Conservation (phyloP, 2,888 invertebrate genomes). For the Sarcophaga caerulescens region DNA sequence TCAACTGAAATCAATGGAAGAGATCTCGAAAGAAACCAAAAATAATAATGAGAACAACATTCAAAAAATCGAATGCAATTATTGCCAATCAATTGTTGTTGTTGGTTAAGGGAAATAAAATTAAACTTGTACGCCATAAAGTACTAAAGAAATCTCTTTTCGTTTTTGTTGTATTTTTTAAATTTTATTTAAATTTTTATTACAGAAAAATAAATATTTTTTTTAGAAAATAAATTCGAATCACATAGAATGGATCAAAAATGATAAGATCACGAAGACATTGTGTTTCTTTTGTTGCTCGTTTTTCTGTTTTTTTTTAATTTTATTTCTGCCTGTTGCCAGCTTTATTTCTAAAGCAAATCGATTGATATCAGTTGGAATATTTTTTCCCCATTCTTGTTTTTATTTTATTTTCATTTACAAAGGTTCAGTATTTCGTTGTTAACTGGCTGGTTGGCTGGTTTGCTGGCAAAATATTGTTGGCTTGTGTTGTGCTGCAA, state of each 20-base stretch:
- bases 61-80: conserved; percentile 39
- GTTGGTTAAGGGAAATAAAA: conserved; percentile 30
- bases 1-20: conserved; percentile 50
- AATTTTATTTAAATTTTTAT: conserved; percentile 56
- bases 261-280: conserved; percentile 69
- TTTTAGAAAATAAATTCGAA: conserved; percentile 47
- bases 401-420: too few relatives aligned
- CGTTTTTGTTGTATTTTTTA: background rate
- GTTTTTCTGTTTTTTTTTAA: background rate
- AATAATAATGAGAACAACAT: conserved; percentile 55
- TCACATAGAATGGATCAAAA: conserved; percentile 64
- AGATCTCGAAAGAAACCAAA: conserved; percentile 42
- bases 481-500: conserved; percentile 21
- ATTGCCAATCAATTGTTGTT: conserved; percentile 23
- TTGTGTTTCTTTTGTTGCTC: conserved; percentile 28
- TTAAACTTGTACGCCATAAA: conserved; percentile 66
- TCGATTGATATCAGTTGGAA: conserved; percentile 68
- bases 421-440: too few relatives aligned
- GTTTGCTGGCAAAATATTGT: conserved; percentile 13
- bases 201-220: conserved; percentile 28
- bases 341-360: conserved; percentile 35
- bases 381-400: background rate
- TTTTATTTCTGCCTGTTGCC: background rate
- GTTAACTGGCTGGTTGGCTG: background rate
- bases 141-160: conserved; percentile 24